Conservation (phyloP, 2,113 vertebrate genomes). For the Nibea coibor region DNA sequence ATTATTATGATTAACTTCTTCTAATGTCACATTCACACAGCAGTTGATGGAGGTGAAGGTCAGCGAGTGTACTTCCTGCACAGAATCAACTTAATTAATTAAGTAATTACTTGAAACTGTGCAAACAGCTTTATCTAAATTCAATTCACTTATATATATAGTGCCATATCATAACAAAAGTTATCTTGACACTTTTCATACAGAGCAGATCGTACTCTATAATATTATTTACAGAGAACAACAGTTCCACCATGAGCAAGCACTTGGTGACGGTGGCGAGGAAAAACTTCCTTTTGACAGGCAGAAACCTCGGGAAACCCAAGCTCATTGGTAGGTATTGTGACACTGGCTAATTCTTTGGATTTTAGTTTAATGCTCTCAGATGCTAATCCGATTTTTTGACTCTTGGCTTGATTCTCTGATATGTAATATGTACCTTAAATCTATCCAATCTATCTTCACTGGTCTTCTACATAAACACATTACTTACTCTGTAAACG, state of each 20-base stretch:
- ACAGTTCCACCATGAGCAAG: too few species aligned
- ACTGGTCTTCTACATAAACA: too few species aligned
- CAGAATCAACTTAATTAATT: not conserved
- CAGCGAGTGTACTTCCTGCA: not conserved
- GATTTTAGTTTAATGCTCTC: not conserved
- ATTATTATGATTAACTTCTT: not conserved
- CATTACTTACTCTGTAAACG: not conserved
- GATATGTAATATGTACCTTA: not conserved
- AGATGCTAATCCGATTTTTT: not conserved
- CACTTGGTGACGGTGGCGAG: too few species aligned
- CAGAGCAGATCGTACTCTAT: too few species aligned
- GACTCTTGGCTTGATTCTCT: not conserved
- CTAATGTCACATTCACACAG: constrained; percentile 2
- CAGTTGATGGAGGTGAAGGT: not conserved
- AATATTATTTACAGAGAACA: too few species aligned
- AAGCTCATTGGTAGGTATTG: not conserved
- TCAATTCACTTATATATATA: too few species aligned
- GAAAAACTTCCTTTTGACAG: too few species aligned
- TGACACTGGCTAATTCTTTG: not conserved
- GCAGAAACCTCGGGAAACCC: too few species aligned
- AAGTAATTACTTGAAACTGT: not conserved
- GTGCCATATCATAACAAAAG: too few species aligned
- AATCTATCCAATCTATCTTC: not conserved
- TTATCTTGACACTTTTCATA: too few species aligned
- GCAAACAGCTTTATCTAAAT: not conserved